Base-by-base conservation (phyloP, 2,888 invertebrate genomes). In the Tethea ocularis region DNA sequence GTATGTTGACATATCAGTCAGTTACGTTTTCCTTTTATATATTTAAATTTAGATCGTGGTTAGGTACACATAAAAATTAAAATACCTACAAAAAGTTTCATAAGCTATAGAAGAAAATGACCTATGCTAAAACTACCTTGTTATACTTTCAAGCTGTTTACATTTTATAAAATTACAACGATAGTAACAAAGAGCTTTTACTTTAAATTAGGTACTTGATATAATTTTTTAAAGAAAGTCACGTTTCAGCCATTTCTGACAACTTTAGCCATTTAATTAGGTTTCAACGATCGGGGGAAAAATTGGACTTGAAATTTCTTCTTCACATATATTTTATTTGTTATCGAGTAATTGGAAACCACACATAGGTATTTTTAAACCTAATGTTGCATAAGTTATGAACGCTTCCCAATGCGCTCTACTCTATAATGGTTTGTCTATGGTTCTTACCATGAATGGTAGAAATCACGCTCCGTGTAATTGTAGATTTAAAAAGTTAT, bases 221-320 rank as follows among this genome's bases (percentile, higher is more conserved):
- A 61, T 61, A 71, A 69, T 76, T 73, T 66, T n/a, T 72, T 66
- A 59, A 66, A 38, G 59, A 75, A 75, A 74, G 82, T 81, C 83
- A 83, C 83, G 83, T 82, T 72, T 68, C 56, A 11, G 60, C 77
- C 78, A 78, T 83, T 82, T 61, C 61, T 62, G 62, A 61, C 52
- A 82, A 81, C 80, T 82, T 80, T 78, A 57, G 69, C 76, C 74
- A 79, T 82, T 75, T 81, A 76, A 82, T 82, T 82, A 80, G 71
- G 67, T 69, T 76, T 73, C 69, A 60, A 69, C 61, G 75, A 78
- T 72, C 33, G 70, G 69, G 59, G 69, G 63, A 68, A 59, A 67
- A 71, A 70, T 69, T 66, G 62, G 60, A 58, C 61, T 57, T 54
- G 63, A 59, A 71, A 4, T 73, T 66, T 69, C 65, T 62, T 66